Conservation (phyloP, 35 echinoderm and acorn worm species). For the Anneissia japonica region DNA sequence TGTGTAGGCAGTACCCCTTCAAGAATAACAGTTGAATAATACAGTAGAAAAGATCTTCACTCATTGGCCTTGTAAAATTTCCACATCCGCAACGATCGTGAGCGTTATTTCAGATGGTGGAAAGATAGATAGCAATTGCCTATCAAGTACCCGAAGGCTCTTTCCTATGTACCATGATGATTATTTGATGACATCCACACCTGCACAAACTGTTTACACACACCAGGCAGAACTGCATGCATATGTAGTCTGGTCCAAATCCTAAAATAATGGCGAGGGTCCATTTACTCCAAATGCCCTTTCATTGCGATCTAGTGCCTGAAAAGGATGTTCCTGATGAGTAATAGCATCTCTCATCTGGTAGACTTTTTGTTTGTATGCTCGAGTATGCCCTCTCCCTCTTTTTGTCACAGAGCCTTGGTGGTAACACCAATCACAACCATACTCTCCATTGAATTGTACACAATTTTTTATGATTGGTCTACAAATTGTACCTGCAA, state of each 20-base stretch:
- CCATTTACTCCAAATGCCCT: too few relatives aligned
- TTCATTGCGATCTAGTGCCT: background rate
- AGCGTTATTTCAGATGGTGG: conserved; percentile 2
- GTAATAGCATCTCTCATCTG: too few relatives aligned
- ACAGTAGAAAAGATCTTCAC: conserved; percentile 34
- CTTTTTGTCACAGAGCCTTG: background rate
- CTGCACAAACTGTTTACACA: too few relatives aligned
- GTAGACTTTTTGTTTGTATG: background rate
- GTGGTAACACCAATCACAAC: conserved; percentile 31
- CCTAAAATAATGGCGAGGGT: background rate
- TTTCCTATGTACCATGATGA: conserved; percentile 41
- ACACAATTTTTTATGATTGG: background rate
- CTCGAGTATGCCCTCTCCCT: conserved; percentile 2
- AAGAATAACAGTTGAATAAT: background rate
- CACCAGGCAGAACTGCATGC: too few relatives aligned
- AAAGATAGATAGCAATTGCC: background rate
- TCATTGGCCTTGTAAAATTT: conserved; percentile 50
- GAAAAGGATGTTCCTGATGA: too few relatives aligned
- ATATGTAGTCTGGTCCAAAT: too few relatives aligned
- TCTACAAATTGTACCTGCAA: conserved; percentile 15
- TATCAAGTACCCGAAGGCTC: conserved; percentile 1
- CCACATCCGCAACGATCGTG: conserved; percentile 17
- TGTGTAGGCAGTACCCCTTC: conserved; percentile 12
- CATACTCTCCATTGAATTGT: conserved; percentile 39
- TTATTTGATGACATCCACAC: too few relatives aligned